Conservation (phyloP, 1,140 invertebrate genomes). For the Chionoecetes opilio region DNA sequence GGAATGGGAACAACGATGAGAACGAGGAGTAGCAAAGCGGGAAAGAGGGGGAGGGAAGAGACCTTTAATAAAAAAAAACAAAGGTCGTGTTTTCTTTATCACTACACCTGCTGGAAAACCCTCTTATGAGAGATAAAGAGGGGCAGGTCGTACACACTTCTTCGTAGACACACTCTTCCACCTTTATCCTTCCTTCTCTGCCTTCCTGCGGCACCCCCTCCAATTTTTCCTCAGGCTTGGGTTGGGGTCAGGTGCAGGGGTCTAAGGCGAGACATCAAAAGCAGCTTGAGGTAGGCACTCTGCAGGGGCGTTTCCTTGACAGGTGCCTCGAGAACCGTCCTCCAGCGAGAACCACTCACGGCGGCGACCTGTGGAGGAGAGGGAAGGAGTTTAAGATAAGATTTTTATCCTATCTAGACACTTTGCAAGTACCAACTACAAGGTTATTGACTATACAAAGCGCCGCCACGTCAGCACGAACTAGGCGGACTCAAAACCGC, state of each 20-base stretch:
- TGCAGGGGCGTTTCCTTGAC: conserved; percentile 94
- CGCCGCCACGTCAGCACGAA: too few species aligned
- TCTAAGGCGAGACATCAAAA: too few species aligned
- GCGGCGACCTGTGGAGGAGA: conserved; percentile 88
- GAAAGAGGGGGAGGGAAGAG: neutral
- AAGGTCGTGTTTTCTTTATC: neutral
- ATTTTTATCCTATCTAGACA: too few species aligned
- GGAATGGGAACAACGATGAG: neutral
- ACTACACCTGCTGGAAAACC: neutral
- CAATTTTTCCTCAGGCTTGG: neutral
- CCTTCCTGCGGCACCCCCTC: neutral
- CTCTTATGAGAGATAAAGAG: neutral
- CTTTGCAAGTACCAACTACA: too few species aligned
- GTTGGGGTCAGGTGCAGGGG: conserved; percentile 4
- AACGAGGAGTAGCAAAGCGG: neutral
- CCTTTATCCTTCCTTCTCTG: neutral
- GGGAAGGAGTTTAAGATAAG: too few species aligned
- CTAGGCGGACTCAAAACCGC: too few species aligned
- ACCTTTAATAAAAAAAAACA: neutral
- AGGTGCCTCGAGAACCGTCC: conserved; percentile 93
- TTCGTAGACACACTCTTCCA: neutral
- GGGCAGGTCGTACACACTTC: neutral
- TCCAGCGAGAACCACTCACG: conserved; percentile 96
- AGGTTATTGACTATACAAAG: too few species aligned
- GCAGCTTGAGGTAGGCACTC: conserved; percentile 88